Evolutionary conservation across 2,113 vertebrate species (phyloP).

Genomic region (Pygathrix nemaeus): DNA sequence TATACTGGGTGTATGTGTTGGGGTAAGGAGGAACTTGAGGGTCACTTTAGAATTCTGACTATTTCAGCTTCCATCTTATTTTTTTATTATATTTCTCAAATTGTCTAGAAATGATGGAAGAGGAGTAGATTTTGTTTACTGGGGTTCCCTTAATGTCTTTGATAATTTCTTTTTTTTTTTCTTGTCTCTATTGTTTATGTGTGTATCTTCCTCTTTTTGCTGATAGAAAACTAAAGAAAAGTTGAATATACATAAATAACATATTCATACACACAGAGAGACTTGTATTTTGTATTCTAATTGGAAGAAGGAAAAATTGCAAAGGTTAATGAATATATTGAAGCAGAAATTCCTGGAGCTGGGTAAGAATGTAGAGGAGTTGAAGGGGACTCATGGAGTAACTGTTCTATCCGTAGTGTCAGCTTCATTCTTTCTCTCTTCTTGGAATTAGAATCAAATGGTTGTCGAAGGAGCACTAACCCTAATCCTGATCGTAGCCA

Average conservation of each 20-base stretch:
- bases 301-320: neutral
- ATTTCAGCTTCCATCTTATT: neutral
- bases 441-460: neutral
- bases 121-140: neutral
- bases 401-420: neutral
- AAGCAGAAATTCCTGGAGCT: neutral
- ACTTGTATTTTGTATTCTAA: neutral
- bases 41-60: neutral
- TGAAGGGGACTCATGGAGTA: neutral
- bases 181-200: neutral
- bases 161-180: neutral
- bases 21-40: neutral
- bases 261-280: neutral
- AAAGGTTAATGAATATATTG: neutral
- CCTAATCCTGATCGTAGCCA: neutral
- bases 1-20: accelerated
- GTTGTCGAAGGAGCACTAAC: neutral
- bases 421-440: neutral
- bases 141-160: neutral
- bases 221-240: neutral
- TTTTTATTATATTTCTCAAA: neutral
- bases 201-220: neutral
- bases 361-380: neutral
- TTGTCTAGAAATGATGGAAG: neutral
- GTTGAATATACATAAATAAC: neutral